Evolutionary conservation across 2,113 vertebrate species (phyloP), one percentile per base, ranked within the genome.

Genomic region (Amphilophus citrinellus): DNA sequence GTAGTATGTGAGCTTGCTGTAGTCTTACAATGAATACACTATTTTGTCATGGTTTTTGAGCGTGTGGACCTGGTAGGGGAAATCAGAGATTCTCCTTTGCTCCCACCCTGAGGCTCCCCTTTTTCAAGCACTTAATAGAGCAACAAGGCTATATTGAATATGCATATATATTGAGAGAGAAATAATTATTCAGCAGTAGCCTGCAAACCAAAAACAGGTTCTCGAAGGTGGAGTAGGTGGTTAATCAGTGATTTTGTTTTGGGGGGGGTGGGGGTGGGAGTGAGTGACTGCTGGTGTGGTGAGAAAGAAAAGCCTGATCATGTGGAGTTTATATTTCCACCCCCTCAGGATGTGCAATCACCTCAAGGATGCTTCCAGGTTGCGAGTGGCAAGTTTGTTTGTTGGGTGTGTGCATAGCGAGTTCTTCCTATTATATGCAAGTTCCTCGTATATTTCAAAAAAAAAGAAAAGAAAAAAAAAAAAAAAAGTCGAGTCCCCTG

Each of bases 341-440:
- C 68, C 63, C 88, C 81, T 86, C 86, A 89, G 88, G 90, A 89
- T 84, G 91, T 92, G 91, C 90, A 93, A 92, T 91, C 89, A 91
- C 90, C 86, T 93, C 71, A 85, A 91, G 76, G 90, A 92, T 85
- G 87, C 89, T 75, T 88, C 87, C 57, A 79, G 80, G 83, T 87
- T 68, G 73, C 39, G 84, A 86, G 89, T 86, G 89, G 66, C 62
- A 24, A 83, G 88, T 58, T 68, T 66, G 60, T 86, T 61, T 62
- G 35, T 39, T 86, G 86, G 60, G 73, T 83, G 84, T 78, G 89
- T 80, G 86, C 75, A 30, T 89, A 88, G 88, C n/a, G 10, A 88
- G 77, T 91, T 94, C 86, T 93, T 93, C 89, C 86, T 91, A 83
- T 92, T 89, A 94, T 95, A 96, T 95, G 95, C 94, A 95, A 95